Evolutionary conservation across 2,113 vertebrate species (phyloP), one percentile per base, ranked within the genome.

Genomic region (Percina caprodes): DNA sequence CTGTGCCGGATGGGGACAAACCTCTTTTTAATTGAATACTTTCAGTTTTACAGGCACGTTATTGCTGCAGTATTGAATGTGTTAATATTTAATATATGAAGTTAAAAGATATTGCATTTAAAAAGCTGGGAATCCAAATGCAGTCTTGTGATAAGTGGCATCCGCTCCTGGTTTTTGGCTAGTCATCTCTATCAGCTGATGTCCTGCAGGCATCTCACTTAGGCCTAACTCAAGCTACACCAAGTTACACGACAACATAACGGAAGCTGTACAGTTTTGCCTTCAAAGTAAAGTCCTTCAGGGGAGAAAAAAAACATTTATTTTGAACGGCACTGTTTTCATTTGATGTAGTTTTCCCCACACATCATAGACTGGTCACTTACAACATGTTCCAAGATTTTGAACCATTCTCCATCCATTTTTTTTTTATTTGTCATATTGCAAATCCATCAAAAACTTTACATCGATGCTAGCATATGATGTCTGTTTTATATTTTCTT

Each of bases 81-180:
- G 12, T 26, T 55, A 24, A 14, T 54, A n/a, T 54, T 54, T 1
- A 23, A 35, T 30, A 48, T 24, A 4, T 5, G 10, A 1, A 1
- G 6, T 66, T 9, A 18, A 26, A 42, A 10, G 26, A 18, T 19
- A 10, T 2, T 23, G 12, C 8, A 7, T 61, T 42, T 21, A 49
- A 19, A 33, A 12, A 59, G 12, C 2, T 16, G 3, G 0, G 1
- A 11, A 30, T 55, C 18, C 6, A 13, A 48, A 85, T 71, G 18
- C 21, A 14, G 55, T 72, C 65, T 86, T 79, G 83, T 86, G 86
- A 79, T 60, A 1, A 42, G 81, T 91, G 90, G 90, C 85, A 89
- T 91, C 91, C 92, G 70, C 69, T 23, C 11, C 23, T 5, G 49
- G 59, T 69, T 77, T 85, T 30, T 56, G 60, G 55, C 83, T 13